Base-by-base conservation (phyloP, 2,797 vertebrate species). In the Synanceia verrucosa region DNA sequence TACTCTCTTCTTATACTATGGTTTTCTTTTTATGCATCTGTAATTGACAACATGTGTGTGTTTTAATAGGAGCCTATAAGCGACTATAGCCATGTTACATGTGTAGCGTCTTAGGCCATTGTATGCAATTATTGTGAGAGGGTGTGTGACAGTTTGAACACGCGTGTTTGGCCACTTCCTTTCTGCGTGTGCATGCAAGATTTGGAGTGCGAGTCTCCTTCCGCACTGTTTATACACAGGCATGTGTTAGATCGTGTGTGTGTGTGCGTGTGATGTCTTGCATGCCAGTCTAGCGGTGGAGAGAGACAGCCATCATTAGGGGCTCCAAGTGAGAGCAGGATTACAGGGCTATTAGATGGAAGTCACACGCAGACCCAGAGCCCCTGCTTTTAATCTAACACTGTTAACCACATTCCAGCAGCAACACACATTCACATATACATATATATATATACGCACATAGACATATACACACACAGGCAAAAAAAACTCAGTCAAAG, bases 321-420 rank as follows among this genome's bases (percentile, higher is more conserved):
- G 89, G 83, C 80, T 80, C 79, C 67, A 29, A 73, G 82, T 78
- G 76, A 77, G 77, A 85, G 82, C 60, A 77, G 89, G 85, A 89
- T 91, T 90, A 91, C 76, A 84, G 83, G 86, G 76, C 80, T 79
- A 74, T 88, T 89, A 82, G 81, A 79, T 87, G 67, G 73, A 89
- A 86, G 83, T 91, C 89, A 87, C 90, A 88, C 69, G 76, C 89
- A 88, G 73, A 70, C 73, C 79, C 77, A 86, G 52, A 82, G 70
- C 43, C 75, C 66, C 79, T 79, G 72, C 55, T 80, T 86, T 89
- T 86, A 90, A 85, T 88, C 84, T 81, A 66, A 77, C 78, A 69
- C 78, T 78, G 76, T 81, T 80, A 86, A 89, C 69, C 81, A 78
- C 81, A 88, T 85, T 84, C 78, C 73, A 74, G 29, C 24, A 4